Conservation (phyloP, 2,797 vertebrate genomes). For the Sebastes variabilis region DNA sequence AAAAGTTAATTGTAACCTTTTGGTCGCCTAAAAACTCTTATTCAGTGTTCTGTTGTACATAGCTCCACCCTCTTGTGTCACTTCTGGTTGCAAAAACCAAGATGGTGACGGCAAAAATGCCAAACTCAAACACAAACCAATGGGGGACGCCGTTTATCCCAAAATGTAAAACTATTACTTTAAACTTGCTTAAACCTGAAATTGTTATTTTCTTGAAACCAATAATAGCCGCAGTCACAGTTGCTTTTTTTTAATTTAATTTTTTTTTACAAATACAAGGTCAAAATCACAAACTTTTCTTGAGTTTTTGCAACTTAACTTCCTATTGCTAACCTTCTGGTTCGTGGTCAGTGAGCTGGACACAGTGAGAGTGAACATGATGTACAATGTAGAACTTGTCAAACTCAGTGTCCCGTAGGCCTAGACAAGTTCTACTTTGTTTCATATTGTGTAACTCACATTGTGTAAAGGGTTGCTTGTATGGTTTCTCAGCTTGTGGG, state of each 20-base stretch:
- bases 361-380: conserved; percentile 46
- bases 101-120: too few relatives aligned
- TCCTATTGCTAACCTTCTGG: background rate
- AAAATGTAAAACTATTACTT: background rate
- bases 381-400: conserved; percentile 30
- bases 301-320: background rate
- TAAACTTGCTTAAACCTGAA: background rate
- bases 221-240: background rate
- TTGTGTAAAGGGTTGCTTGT: conserved; percentile 40
- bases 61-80: too few relatives aligned
- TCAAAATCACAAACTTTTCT: conserved; percentile 45
- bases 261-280: conserved; percentile 38
- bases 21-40: too few relatives aligned
- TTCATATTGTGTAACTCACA: conserved; percentile 29
- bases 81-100: too few relatives aligned
- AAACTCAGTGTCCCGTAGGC: background rate
- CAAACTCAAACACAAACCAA: too few relatives aligned
- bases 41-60: too few relatives aligned
- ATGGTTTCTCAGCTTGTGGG: conserved; percentile 27
- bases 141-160: background rate
- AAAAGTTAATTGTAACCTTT: too few relatives aligned
- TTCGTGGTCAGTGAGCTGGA: conserved; percentile 1
- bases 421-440: conserved; percentile 36
- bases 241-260: background rate
- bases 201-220: background rate